Evolutionary conservation across 2,797 vertebrate species (phyloP).

Genomic region (Pithecia hirsuta): DNA sequence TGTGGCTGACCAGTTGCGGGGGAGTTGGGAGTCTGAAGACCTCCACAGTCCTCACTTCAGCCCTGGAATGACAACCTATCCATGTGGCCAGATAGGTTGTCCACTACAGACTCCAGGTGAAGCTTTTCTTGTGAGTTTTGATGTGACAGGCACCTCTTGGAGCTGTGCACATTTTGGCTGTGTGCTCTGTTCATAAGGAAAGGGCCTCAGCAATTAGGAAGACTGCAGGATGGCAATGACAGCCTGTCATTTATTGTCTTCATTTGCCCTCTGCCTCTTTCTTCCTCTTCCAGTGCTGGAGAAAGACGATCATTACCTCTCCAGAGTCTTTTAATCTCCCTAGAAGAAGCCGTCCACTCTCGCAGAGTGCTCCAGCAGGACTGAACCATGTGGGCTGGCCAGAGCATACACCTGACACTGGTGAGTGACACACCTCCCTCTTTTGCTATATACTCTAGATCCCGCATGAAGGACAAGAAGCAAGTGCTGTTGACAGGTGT

Average conservation of each 20-base stretch:
- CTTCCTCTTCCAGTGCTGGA: constrained; percentile 81
- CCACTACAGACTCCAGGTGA: background rate
- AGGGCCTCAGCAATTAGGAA: background rate
- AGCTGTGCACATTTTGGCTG: background rate
- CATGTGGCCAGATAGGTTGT: background rate
- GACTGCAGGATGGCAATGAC: background rate
- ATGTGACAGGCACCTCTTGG: background rate
- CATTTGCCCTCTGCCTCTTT: constrained; percentile 30
- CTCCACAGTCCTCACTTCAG: background rate
- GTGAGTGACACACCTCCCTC: constrained; percentile 82
- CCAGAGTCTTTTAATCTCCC: constrained; percentile 82
- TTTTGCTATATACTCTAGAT: background rate
- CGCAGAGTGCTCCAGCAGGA: constrained; percentile 91
- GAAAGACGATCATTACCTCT: constrained; percentile 74
- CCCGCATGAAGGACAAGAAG: background rate
- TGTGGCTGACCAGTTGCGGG: background rate
- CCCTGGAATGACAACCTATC: background rate
- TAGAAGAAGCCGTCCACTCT: constrained; percentile 88
- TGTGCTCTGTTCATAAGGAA: background rate
- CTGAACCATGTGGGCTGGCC: constrained; percentile 90
- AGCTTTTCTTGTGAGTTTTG: background rate
- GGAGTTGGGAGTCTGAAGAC: background rate
- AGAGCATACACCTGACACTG: constrained; percentile 78
- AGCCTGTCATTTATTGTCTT: background rate
- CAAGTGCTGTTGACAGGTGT: background rate